phyloP scores from a whole-genome alignment of 1,140 invertebrate species.

The Leptinotarsa defecta region DNA sequence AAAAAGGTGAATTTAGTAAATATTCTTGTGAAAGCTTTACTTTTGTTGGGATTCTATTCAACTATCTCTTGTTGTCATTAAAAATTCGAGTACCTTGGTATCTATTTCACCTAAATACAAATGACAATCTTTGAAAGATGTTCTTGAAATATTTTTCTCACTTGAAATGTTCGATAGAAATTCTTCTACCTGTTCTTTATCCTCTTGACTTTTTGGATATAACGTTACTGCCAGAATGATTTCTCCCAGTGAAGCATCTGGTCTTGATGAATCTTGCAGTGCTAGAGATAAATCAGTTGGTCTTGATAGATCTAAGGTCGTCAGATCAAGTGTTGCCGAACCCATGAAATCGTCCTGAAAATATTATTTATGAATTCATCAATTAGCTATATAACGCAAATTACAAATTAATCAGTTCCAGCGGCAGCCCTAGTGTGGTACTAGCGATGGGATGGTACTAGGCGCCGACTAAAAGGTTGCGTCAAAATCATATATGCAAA shows the following conservation, averaged over 20 bases:
- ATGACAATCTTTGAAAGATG: background rate
- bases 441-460: too few relatives aligned
- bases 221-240: constrained; percentile 80
- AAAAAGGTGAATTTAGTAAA: background rate
- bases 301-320: constrained; percentile 81
- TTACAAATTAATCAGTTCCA: too few relatives aligned
- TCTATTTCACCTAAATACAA: background rate
- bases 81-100: too few relatives aligned
- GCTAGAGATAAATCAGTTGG: constrained; percentile 77
- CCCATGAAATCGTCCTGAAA: constrained; percentile 96
- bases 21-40: background rate
- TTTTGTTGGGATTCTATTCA: background rate
- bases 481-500: too few relatives aligned
- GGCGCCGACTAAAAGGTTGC: too few relatives aligned
- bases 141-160: background rate
- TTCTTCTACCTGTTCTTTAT: constrained; percentile 85
- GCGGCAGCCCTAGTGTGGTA: too few relatives aligned
- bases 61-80: background rate
- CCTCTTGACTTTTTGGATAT: constrained; percentile 87
- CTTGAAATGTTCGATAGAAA: background rate
- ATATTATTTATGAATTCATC: background rate
- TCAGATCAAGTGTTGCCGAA: constrained; percentile 81
- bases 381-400: too few relatives aligned
- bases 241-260: constrained; percentile 76
- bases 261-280: constrained; percentile 72